Evolutionary conservation across 2,797 vertebrate species (phyloP).

Genomic region (Diceros bicornis): DNA sequence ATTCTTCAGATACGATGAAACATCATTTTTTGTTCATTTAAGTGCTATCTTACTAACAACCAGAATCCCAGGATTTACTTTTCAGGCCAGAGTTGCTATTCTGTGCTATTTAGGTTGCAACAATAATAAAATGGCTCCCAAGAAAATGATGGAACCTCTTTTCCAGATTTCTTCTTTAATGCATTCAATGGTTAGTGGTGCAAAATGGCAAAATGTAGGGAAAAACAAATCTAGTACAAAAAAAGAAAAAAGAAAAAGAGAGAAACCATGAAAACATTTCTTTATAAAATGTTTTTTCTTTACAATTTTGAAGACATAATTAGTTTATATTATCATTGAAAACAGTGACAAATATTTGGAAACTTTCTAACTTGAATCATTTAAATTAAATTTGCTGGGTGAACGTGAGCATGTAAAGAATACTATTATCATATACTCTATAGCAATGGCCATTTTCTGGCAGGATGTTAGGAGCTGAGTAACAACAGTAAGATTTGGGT

Average conservation of each 20-base stretch:
- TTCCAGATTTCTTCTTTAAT: background rate
- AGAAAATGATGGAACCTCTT: background rate
- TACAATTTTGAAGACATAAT: conserved; percentile 47
- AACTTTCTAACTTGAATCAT: background rate
- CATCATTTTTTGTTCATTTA: background rate
- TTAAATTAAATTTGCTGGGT: background rate
- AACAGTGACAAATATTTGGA: conserved; percentile 20
- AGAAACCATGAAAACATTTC: background rate
- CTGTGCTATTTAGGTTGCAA: background rate
- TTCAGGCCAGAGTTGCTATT: background rate
- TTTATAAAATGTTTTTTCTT: conserved; percentile 42
- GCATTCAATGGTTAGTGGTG: background rate
- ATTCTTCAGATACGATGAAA: conserved; percentile 3
- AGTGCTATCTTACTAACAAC: background rate
- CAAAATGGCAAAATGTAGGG: conserved; percentile 33
- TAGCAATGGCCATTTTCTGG: background rate
- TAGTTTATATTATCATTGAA: background rate
- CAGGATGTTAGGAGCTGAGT: background rate
- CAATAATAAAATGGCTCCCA: background rate
- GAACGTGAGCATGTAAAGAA: background rate
- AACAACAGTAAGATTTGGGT: background rate
- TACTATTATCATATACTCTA: background rate
- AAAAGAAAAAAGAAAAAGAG: background rate
- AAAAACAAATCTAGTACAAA: background rate
- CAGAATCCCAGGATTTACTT: background rate